Evolutionary conservation across 2,797 vertebrate species (phyloP).

Genomic region (Halcyon smyrnensis): DNA sequence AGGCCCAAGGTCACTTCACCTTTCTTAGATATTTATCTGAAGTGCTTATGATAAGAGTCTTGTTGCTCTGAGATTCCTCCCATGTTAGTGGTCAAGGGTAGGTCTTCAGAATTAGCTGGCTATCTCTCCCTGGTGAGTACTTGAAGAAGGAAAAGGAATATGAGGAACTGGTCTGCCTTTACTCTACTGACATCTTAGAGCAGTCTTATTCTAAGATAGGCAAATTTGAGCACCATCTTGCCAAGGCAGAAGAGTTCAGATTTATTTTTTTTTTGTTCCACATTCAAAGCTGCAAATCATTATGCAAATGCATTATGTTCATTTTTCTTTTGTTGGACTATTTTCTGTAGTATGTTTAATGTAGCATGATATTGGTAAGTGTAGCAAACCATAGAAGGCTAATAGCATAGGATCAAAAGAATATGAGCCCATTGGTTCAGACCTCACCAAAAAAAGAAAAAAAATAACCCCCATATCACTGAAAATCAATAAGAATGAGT

Average conservation of each 20-base stretch:
- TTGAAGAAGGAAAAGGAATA: background rate
- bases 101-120: background rate
- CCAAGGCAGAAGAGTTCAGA: background rate
- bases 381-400: background rate
- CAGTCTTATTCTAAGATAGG: background rate
- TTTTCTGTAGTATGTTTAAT: background rate
- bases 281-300: background rate
- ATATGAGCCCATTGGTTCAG: background rate
- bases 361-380: background rate
- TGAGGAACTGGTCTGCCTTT: background rate
- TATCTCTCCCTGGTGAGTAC: background rate
- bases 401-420: background rate
- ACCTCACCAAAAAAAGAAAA: background rate
- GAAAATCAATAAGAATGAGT: background rate
- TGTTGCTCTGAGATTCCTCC: background rate
- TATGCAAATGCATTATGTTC: background rate
- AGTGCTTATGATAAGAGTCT: background rate
- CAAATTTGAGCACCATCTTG: background rate
- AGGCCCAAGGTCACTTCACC: background rate
- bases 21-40: slow-evolving; percentile 7
- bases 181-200: background rate
- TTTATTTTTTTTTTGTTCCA: slow-evolving; percentile 1
- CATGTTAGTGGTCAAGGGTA: background rate
- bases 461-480: background rate
- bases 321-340: background rate